A percentile compares a stretch with the other conserved stretches of the same genome.
Evolutionary conservation across 2,797 vertebrate species (phyloP).

Genomic region (Garrulus glandarius): DNA sequence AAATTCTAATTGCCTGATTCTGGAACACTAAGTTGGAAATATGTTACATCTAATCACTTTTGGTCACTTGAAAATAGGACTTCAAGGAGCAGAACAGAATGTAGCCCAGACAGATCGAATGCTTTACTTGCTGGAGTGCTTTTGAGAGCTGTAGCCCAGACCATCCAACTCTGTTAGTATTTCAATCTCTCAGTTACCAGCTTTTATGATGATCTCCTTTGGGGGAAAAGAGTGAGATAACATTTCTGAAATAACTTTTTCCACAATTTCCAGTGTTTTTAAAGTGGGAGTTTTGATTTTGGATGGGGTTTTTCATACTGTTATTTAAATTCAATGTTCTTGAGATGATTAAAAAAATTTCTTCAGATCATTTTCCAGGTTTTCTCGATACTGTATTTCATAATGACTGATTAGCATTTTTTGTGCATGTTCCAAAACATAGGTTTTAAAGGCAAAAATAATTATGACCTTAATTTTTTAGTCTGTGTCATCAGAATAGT

Average conservation of each 20-base stretch:
- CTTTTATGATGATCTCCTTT: neutral
- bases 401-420: neutral
- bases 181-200: neutral
- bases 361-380: neutral
- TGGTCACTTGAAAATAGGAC: neutral
- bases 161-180: neutral
- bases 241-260: neutral
- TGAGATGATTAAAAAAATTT: neutral
- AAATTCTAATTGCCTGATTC: neutral
- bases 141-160: neutral
- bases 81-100: neutral
- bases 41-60: neutral
- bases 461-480: neutral
- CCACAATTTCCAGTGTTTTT: neutral
- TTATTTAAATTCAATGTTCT: neutral
- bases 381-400: neutral
- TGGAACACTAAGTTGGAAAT: neutral
- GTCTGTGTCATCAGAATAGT: neutral
- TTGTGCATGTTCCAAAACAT: neutral
- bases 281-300: accelerated
- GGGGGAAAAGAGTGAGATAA: neutral
- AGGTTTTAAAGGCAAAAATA: neutral
- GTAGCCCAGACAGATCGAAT: neutral
- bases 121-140: neutral
- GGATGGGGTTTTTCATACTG: neutral